Base-by-base conservation (phyloP, 2,888 invertebrate species). In the Sicus ferrugineus region DNA sequence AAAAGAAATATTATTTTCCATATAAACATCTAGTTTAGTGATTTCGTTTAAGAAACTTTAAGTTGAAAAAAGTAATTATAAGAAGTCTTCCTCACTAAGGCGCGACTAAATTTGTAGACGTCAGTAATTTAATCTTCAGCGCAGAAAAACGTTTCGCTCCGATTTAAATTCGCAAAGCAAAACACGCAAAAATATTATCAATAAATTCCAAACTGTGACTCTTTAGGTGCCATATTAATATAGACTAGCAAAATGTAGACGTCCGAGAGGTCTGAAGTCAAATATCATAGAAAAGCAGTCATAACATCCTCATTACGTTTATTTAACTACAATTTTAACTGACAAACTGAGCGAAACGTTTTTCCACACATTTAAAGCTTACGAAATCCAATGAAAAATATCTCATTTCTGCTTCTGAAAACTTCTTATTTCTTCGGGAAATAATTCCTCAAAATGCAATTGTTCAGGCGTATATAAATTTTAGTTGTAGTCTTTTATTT, bases 171-270 rank as follows among this genome's bases (percentile, higher is more conserved):
- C 2, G 14, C 26, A 28, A 21, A 54, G 26, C 14, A 2, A 28
- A 54, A 54, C 28, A 54, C 52, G 19, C 21, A 54, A 14, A 23
- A 3, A 30, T 52, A 65, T 34, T 64, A 38, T 65, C 38, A 65
- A 54, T 65, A 52, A 65, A 52, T 64, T 64, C 38, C 34, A n/a
- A 59, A 69, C 56, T 54, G 67, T 64, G 58, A 69, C 71, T 69
- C 71, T 54, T 71, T 64, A 59, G 64, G 71, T 71, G 71, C 71
- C 71, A 71, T 71, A 71, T 67, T 59, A 67, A 59, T 67, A 14
- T 65, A 61, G 11, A 61, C 61, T 23, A 65, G 52, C 7, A 16
- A 6, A 38, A 48, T n/a, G 14, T 16, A 7, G 14, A 16, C n/a
- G n/a, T 4, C 23, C 19, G 21, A 63, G 16, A 46, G 48, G 31